Percentiles rank a stretch among this genome's conserved stretches.
phyloP scores from a whole-genome alignment of 1,140 invertebrate species.

The Zaprionus camerounensis region DNA sequence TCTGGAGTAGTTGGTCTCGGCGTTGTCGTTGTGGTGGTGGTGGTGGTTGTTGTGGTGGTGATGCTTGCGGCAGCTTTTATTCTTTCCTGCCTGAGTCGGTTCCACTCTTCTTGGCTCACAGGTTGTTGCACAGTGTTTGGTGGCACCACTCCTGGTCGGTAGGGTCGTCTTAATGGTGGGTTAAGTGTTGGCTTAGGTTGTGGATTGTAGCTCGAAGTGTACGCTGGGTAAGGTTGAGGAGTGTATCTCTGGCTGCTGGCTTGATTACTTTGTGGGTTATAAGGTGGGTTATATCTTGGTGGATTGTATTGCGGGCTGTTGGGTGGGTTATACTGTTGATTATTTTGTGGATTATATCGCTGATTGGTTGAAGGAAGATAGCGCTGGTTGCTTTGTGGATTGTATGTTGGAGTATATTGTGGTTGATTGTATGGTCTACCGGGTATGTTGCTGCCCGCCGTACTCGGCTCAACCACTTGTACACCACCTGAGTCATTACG shows the following conservation, averaged over 20 bases:
- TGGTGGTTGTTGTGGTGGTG: constrained; percentile 4
- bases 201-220: neutral
- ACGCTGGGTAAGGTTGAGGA: neutral
- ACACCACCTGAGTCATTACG: constrained; percentile 35
- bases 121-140: constrained; percentile 22
- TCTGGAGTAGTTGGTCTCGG: neutral
- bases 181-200: neutral
- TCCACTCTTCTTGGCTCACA: constrained; percentile 59
- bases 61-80: constrained; percentile 12
- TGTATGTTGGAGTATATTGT: neutral
- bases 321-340: neutral
- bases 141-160: constrained; percentile 8
- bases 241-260: neutral
- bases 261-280: neutral
- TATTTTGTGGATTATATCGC: neutral
- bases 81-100: constrained; percentile 9
- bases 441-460: neutral
- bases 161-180: constrained; percentile 26
- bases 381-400: neutral
- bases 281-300: neutral
- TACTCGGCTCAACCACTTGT: neutral
- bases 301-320: neutral
- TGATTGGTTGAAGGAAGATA: neutral
- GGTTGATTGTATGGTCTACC: constrained; percentile 17
- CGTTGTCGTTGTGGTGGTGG: constrained; percentile 26